Evolutionary conservation across 2,888 invertebrate species (phyloP), one percentile per base, ranked within the genome.

Genomic region (Melinaea marsaeus): DNA sequence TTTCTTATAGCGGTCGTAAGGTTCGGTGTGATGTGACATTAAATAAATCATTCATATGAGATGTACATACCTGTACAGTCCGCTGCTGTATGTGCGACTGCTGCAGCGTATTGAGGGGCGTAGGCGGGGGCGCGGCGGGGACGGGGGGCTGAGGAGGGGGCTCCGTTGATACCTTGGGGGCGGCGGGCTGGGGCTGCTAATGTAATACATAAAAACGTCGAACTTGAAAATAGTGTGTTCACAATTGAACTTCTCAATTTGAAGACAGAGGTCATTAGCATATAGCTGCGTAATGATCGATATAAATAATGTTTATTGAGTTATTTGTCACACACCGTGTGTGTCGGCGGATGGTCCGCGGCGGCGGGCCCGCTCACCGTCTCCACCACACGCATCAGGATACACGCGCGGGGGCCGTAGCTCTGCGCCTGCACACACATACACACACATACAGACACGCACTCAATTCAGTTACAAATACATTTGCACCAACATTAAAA

Each of bases 331-430:
- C 32, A 11, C 32, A 51, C 32, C 9, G 55, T 37, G 42, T 55
- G 59, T 1, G 61, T 57, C 5, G 65, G 60, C 0, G 63, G 60
- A 7, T 54, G 51, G 7, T 62, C 62, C 13, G 59, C 11, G n/a
- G 65, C 67, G 62, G 82, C 81, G 2, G 87, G 86, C 0, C 95
- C 94, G 5, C 95, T 95, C 59, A 96, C 95, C 0, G 98, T 98
- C 83, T 99, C 98, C 54, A 99, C 98, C 58, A 99, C 96, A 69
- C 98, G 95, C 97, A 99, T 99, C 34, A 98, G 93, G 61, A 98
- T 97, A 77, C 99, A 97, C 0, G 99, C 99, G 72, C 97, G 96
- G 0, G 98, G 97, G 0, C 99, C 99, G 87, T 98, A 99, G 74
- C 98, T 97, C 83, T 98, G 98, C 0, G 99, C 99, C 92, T 96